Conservation (phyloP, 2,797 vertebrate genomes). For the Xenopus petersii region DNA sequence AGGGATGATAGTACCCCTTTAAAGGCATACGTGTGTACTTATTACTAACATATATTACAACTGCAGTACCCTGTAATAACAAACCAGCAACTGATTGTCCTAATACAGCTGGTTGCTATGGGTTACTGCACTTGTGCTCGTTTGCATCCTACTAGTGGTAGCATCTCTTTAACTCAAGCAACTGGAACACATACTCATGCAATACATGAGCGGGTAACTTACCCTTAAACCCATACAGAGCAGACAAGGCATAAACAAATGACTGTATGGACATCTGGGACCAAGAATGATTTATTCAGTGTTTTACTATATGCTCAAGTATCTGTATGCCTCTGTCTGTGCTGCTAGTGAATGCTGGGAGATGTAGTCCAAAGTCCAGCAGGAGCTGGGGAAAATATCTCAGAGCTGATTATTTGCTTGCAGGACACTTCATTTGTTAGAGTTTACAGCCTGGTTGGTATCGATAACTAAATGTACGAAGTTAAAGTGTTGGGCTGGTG, state of each 20-base stretch:
- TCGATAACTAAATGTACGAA: conserved; percentile 6
- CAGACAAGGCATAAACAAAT: neutral
- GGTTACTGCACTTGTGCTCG: too few species aligned
- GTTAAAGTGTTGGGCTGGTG: neutral
- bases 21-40: too few species aligned
- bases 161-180: too few species aligned
- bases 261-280: neutral
- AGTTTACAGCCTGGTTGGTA: conserved; percentile 30
- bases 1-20: too few species aligned
- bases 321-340: neutral
- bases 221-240: neutral
- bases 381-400: too few species aligned
- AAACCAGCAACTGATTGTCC: too few species aligned
- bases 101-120: too few species aligned
- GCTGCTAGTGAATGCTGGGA: neutral
- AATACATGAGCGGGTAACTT: too few species aligned
- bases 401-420: neutral
- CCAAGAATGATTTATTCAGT: neutral
- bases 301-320: neutral
- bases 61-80: too few species aligned
- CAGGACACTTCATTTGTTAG: neutral
- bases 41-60: too few species aligned
- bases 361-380: neutral
- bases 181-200: too few species aligned
- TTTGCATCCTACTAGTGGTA: too few species aligned